Base-by-base conservation (phyloP, 2,888 invertebrate species). In the Melitaea athalia region DNA sequence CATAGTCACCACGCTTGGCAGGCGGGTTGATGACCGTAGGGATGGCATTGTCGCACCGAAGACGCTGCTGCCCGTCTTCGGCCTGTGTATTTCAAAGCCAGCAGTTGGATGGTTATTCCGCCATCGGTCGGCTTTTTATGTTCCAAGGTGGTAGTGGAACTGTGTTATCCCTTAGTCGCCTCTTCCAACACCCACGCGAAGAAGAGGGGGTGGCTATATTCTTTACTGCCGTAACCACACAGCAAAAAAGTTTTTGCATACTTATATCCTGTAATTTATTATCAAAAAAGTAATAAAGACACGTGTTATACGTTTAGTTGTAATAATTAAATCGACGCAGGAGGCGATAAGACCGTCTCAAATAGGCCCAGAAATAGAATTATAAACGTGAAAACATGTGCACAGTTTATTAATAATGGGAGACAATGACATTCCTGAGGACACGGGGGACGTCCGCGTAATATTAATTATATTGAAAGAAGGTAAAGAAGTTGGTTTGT, bases 241-340 rank as follows among this genome's bases (percentile, higher is more conserved):
- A n/a, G 33, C 6, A 33, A 0, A 7, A 53, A 11, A 1, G 0
- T 53, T 31, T 53, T 53, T 31, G 14, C 14, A 53, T 31, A 10
- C 8, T 6, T 63, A 63, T 42, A 43, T 55, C 14, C 47, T 24
- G 12, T 14, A 11, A 47, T 33, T 17, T 57, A 59, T 50, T 52
- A 65, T 38, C 38, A 31, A 15, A 68, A 68, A 67, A 66, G 53
- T 68, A 74, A 74, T 72, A 73, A 73, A 72, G 57, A 64, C 77
- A 77, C 70, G 72, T 78, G 78, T 60, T 65, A 60, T 47, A 64
- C 65, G 69, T 76, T 64, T 70, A 69, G 70, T 69, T 61, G 66
- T 66, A 75, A 75, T 74, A 74, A 77, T 79, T 79, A 76, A 75
- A 75, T 78, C 78, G 24, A 69, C 64, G 76, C 75, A 73, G 78